A percentile compares a stretch with the other conserved stretches of the same genome.
These are phyloP conservation scores for Tor tambroides DNA, from an alignment of 2,113 vertebrate species.

Conservation along the genomic window DNA sequence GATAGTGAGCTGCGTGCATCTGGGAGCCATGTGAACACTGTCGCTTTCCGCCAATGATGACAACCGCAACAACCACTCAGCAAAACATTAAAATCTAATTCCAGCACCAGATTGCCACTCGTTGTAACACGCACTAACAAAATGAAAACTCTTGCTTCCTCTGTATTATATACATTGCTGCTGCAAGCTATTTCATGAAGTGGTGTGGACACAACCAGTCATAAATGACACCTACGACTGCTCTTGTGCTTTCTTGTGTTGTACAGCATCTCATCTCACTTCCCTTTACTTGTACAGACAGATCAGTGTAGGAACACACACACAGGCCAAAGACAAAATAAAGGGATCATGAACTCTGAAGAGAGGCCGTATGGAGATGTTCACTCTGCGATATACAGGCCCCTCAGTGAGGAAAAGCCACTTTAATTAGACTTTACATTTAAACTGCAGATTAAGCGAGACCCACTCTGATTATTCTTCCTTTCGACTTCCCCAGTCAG, in stretches of 20 bases:
- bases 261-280: neutral
- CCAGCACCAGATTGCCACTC: neutral
- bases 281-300: neutral
- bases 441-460: constrained; percentile 73
- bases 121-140: neutral
- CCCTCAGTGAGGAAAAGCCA: constrained; percentile 50
- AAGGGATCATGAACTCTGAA: constrained; percentile 45
- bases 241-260: neutral
- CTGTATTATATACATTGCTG: neutral
- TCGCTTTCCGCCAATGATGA: neutral
- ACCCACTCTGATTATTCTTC: constrained; percentile 69
- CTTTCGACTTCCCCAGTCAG: constrained; percentile 60
- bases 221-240: neutral
- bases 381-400: constrained; percentile 56
- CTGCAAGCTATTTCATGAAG: neutral
- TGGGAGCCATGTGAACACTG: constrained; percentile 1
- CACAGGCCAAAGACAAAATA: constrained; percentile 38
- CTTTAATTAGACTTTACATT: constrained; percentile 78
- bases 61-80: neutral
- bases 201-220: neutral
- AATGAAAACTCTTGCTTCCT: constrained; percentile 5
- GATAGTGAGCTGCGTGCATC: neutral
- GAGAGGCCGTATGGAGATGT: constrained; percentile 55
- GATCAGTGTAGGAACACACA: constrained; percentile 34
- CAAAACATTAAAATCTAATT: constrained; percentile 24